Evolutionary conservation across 1,140 invertebrate genomes (phyloP), one percentile per base, ranked within the genome.

Genomic region (Nebria ingens): DNA sequence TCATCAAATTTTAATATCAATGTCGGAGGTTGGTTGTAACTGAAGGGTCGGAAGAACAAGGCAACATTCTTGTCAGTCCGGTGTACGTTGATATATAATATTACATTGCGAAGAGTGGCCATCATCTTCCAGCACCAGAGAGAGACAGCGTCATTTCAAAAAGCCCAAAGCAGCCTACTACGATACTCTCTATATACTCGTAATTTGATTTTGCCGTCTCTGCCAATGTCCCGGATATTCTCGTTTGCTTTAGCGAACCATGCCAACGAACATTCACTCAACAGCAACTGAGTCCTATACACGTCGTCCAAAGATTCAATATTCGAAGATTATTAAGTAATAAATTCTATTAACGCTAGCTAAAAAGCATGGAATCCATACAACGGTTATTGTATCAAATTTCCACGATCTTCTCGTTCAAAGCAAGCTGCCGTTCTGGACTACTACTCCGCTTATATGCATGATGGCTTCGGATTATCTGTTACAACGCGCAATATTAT

Each of bases 271-370:
- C n/a, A n/a, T n/a, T n/a, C n/a, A n/a, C n/a, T n/a, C n/a, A n/a
- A n/a, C n/a, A n/a, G n/a, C n/a, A n/a, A n/a, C n/a, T n/a, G n/a
- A n/a, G n/a, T n/a, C n/a, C n/a, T n/a, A n/a, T n/a, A n/a, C n/a
- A n/a, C n/a, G n/a, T n/a, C n/a, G n/a, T 34, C 6, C 25, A 34
- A 6, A 34, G 25, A 34, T 34, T 34, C 25, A 34, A 34, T 34
- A 34, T 34, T 34, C 25, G 25, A 34, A 34, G 40, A 45, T 45
- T 45, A 45, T 45, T 45, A 45, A 45, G 40, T 45, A 11, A 17
- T 45, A 45, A 45, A 45, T 45, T 45, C 6, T 9, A 45, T 45
- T 45, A 45, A 45, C 6, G 40, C 4, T n/a, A n/a, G n/a, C n/a
- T 45, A 11, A 17, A 45, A 45, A 45, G 40, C 40, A 45, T 12